Evolutionary conservation across 2,113 vertebrate genomes (phyloP).

Genomic region (Meles meles): DNA sequence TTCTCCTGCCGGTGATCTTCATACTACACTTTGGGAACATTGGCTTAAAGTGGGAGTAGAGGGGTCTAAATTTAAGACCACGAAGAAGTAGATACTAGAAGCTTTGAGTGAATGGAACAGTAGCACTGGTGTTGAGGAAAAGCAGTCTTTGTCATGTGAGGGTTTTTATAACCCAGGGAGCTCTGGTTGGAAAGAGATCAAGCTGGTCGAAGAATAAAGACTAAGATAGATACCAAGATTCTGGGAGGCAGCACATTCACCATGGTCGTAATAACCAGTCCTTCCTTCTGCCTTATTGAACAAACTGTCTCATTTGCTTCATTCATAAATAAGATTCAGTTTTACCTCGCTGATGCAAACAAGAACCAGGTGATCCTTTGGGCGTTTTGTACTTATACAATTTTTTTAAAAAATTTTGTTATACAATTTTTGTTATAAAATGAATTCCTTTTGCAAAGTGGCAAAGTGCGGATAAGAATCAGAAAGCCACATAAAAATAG

Average conservation of each 20-base stretch:
- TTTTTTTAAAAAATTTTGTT: background rate
- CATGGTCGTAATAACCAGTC: background rate
- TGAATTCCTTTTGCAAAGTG: background rate
- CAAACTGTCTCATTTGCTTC: background rate
- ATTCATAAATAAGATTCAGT: background rate
- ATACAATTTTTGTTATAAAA: background rate
- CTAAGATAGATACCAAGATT: background rate
- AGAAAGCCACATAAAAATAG: slow-evolving; percentile 1
- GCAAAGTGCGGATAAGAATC: background rate
- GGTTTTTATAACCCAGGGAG: background rate
- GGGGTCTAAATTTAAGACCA: background rate
- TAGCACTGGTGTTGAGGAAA: background rate
- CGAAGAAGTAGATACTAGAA: background rate
- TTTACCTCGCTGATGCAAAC: background rate
- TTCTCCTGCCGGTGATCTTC: background rate
- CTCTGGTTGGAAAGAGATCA: background rate
- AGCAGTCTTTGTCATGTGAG: background rate
- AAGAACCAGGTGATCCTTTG: background rate
- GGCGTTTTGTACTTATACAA: background rate
- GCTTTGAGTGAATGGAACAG: background rate
- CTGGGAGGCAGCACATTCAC: background rate
- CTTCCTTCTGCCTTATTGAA: background rate
- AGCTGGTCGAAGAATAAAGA: background rate
- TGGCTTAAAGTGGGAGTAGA: background rate
- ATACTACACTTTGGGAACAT: background rate